phyloP scores from a whole-genome alignment of 2,888 invertebrate species.

The Athalia rosae region DNA sequence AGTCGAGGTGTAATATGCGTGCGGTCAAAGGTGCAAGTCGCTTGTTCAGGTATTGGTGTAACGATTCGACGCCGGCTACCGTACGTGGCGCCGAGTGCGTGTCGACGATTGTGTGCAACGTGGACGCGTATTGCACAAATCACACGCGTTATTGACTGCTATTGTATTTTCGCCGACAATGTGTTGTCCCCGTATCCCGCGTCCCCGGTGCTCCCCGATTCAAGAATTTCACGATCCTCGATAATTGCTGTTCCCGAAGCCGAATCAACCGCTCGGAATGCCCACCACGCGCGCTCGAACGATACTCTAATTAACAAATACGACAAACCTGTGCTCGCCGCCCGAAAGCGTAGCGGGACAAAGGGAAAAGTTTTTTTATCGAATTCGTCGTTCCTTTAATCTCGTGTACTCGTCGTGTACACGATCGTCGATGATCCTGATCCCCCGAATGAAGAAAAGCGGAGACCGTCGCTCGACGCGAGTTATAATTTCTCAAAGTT shows the following conservation, averaged over 20 bases:
- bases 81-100: constrained; percentile 69
- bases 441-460: background rate
- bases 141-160: constrained; percentile 72
- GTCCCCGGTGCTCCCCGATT: constrained; percentile 27
- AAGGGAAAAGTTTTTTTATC: background rate
- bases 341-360: background rate
- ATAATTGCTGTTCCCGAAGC: constrained; percentile 24
- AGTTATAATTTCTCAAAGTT: too few species aligned
- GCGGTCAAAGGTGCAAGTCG: constrained; percentile 52
- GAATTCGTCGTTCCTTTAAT: background rate
- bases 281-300: constrained; percentile 16
- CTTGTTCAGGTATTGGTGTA: constrained; percentile 52
- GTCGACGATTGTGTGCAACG: constrained; percentile 54
- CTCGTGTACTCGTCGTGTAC: background rate
- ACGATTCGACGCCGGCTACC: constrained; percentile 68
- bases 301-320: constrained; percentile 35
- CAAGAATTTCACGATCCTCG: constrained; percentile 43
- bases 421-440: background rate
- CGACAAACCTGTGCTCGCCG: background rate
- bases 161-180: constrained; percentile 62
- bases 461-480: too few species aligned
- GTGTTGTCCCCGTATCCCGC: constrained; percentile 26
- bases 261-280: constrained; percentile 37
- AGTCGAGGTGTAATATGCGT: background rate
- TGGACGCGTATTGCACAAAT: constrained; percentile 68